Base-by-base conservation (phyloP, 2,888 invertebrate species). In the Luperina nickerlii region DNA sequence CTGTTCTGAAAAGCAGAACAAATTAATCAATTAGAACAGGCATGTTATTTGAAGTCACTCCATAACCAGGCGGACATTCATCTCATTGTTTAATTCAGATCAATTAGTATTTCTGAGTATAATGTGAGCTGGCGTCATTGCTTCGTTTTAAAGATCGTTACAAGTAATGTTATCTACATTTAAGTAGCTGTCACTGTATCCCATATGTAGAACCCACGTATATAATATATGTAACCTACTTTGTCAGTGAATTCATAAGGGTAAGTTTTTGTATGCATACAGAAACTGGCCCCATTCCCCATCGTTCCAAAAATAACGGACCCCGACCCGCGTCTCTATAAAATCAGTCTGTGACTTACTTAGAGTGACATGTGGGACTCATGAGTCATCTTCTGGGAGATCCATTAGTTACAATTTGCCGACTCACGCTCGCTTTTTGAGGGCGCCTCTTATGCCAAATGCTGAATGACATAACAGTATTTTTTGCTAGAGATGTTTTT, bases 401-500 rank as follows among this genome's bases (percentile, higher is more conserved):
- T 95, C 95, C 95, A 95, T 96, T 96, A 96, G 94, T 92, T 92
- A 92, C 92, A 94, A 93, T 94, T 94, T 94, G 95, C 94, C 93
- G 92, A 94, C 91, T 96, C 96, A 96, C 92, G 93, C 90, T 94
- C 91, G 92, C 93, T 94, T 95, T 95, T 94, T 94, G 94, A 92
- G 92, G 92, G 90, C 90, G 89, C 89, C 90, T 89, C 90, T 90
- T 88, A 90, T 87, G 87, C 84, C 88, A 86, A 87, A 79, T 85
- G 83, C 79, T 85, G 80, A 89, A 85, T 87, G 90, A 90, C 81
- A 81, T 82, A 85, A 87, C 85, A 86, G 66, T 82, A 81, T 90
- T 87, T 90, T 88, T 90, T 87, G 76, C 78, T 74, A 82, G 38
- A 85, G 79, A 81, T 82, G 80, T 83, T 90, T 86, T 86, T 78